Percentiles rank a stretch among this genome's conserved stretches.
Conservation (phyloP, 1,140 invertebrate species). For the Zaprionus vittiger region DNA sequence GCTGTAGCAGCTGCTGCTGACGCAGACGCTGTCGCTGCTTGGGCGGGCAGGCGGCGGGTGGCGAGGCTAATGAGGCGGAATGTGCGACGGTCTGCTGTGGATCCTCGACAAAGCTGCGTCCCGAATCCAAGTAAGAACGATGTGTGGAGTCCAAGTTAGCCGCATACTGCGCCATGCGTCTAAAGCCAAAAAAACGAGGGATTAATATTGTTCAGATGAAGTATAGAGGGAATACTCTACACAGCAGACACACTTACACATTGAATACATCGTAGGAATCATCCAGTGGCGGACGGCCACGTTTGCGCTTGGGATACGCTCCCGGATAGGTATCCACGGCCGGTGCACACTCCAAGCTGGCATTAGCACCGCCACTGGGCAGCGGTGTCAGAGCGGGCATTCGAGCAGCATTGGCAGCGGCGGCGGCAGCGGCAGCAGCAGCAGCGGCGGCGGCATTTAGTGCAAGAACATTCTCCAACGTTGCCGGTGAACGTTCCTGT, state of each 20-base stretch:
- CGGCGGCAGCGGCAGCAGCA: constrained; percentile 45
- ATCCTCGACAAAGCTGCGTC: constrained; percentile 67
- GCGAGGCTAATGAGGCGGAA: constrained; percentile 57
- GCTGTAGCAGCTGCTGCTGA: constrained; percentile 60
- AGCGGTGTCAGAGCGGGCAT: constrained; percentile 65
- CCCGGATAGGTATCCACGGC: constrained; percentile 67
- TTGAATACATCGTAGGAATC: constrained; percentile 85
- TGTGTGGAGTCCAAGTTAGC: constrained; percentile 71
- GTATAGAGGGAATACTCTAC: neutral
- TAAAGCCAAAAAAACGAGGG: constrained; percentile 6
- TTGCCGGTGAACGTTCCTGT: constrained; percentile 48
- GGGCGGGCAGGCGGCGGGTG: constrained; percentile 71
- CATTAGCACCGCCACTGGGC: constrained; percentile 29
- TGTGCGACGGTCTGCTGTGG: constrained; percentile 46
- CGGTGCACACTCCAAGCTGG: constrained; percentile 33
- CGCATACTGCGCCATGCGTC: constrained; percentile 74
- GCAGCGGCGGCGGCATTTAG: constrained; percentile 54
- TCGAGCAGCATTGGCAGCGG: constrained; percentile 35
- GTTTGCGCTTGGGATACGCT: constrained; percentile 84
- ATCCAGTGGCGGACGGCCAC: constrained; percentile 88
- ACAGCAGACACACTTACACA: constrained; percentile 58
- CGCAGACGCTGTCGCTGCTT: constrained; percentile 71
- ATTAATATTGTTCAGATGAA: neutral
- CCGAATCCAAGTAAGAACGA: constrained; percentile 71
- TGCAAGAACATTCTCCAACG: constrained; percentile 47